Evolutionary conservation across 2,888 invertebrate genomes (phyloP).

Genomic region (Caenorhabditis sp.): DNA sequence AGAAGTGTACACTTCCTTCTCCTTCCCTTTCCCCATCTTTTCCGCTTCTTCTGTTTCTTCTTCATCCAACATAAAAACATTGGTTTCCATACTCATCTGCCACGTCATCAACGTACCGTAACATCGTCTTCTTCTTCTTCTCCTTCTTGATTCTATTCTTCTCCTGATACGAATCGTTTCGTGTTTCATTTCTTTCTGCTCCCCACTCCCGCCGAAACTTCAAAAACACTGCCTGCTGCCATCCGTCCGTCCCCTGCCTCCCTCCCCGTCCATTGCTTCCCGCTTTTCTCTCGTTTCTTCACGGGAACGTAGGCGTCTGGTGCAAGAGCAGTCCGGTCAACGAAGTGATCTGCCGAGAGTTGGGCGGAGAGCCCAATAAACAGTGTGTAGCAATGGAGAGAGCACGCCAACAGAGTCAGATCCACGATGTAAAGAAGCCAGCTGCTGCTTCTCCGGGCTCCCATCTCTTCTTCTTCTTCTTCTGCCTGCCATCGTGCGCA

Average conservation of each 20-base stretch:
- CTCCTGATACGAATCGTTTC: neutral
- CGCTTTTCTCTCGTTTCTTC: neutral
- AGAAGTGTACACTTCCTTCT: constrained; percentile 44
- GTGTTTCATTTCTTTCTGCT: too few relatives aligned
- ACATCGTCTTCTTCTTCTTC: neutral
- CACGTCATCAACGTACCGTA: constrained; percentile 24
- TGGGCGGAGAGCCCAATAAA: constrained; percentile 43
- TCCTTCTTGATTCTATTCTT: too few relatives aligned
- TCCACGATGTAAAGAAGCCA: constrained; percentile 55
- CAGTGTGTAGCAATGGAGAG: constrained; percentile 55
- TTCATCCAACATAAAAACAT: constrained; percentile 14
- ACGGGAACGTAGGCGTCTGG: constrained; percentile 55
- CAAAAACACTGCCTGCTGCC: neutral
- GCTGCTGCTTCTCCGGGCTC: constrained; percentile 36
- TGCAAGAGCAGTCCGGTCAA: constrained; percentile 41
- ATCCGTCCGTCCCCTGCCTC: neutral
- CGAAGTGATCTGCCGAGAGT: constrained; percentile 39
- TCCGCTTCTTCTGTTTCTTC: neutral
- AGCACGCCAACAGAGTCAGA: neutral
- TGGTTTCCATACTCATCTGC: constrained; percentile 16
- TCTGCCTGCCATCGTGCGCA: constrained; percentile 14
- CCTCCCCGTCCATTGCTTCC: neutral
- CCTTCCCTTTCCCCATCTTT: constrained; percentile 5
- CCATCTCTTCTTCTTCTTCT: constrained; percentile 3
- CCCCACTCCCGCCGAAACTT: neutral